Base-by-base conservation (phyloP, 2,888 invertebrate genomes). In the Drosophila falleni region DNA sequence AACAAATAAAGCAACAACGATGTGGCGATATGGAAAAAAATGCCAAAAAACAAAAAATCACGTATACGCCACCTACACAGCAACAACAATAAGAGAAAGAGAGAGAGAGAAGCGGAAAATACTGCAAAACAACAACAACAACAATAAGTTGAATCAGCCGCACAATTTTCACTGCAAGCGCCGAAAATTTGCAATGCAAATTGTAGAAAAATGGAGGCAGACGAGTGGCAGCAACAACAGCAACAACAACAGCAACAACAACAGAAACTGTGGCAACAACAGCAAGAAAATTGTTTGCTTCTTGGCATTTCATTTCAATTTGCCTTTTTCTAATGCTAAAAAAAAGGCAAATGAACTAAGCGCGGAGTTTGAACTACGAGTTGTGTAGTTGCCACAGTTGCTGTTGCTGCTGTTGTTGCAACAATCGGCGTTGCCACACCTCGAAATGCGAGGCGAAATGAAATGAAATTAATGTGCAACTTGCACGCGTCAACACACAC, bases 391-490 rank as follows among this genome's bases (percentile, higher is more conserved):
- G 56, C 54, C 58, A 66, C 42, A 19, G 75, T 13, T 26, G 71
- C 55, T 71, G 78, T 59, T 60, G 75, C 42, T 26, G 75, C 10
- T 26, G 71, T 58, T 71, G 78, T 59, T 60, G 75, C 72, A 63
- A 66, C 87, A 88, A 89, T 88, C 79, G 84, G 71, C 71, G 68
- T 81, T 90, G 89, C 90, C 90, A 87, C 87, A 87, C 87, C 87
- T 90, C 89, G 59, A 87, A 89, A 77, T 66, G 81, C 78, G 78
- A 80, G 41, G 71, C 76, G 65, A 87, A 83, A 78, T 82, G 71
- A 87, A 87, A 85, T 89, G 82, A 83, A 89, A 89, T 89, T 89
- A 89, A 86, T 90, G 86, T 86, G 86, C 89, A 86, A 78, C 87
- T 83, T 80, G 87, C 90, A 81, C 80, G 89, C 90, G 85, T 84